Evolutionary conservation across 2,888 invertebrate species (phyloP).

Genomic region (Iselma pallidipennis): DNA sequence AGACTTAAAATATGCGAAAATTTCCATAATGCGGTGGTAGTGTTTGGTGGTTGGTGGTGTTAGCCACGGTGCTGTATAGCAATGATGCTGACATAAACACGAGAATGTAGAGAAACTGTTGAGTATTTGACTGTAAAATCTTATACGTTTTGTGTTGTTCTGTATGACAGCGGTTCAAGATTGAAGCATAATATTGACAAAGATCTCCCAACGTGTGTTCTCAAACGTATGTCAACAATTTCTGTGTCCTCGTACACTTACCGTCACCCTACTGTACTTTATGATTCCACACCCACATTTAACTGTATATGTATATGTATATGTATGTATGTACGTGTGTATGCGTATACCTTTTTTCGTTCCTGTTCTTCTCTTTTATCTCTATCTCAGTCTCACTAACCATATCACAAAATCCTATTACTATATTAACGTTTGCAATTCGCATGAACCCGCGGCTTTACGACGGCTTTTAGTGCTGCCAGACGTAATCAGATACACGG

Average conservation of each 20-base stretch:
- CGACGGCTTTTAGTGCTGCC: background rate
- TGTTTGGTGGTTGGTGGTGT: slow-evolving; percentile 7
- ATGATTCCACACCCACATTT: slow-evolving; percentile 19
- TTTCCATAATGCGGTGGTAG: slow-evolving; percentile 23
- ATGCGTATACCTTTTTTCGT: slow-evolving; percentile 7
- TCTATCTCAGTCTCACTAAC: background rate
- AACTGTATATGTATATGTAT: too few relatives aligned
- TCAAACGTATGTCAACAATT: slow-evolving; percentile 43
- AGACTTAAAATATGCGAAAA: slow-evolving; percentile 26
- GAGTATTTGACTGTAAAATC: slow-evolving; percentile 38
- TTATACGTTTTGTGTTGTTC: slow-evolving; percentile 38
- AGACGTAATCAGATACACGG: slow-evolving; percentile 4
- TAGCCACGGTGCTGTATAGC: background rate
- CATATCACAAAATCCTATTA: slow-evolving; percentile 21
- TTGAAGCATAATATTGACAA: slow-evolving; percentile 50
- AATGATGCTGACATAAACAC: slow-evolving; percentile 35
- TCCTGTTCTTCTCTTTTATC: background rate
- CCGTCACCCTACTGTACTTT: slow-evolving; percentile 20
- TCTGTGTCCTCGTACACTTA: slow-evolving; percentile 23
- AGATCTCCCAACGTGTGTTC: slow-evolving; percentile 43
- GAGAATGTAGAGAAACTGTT: slow-evolving; percentile 20
- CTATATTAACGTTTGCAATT: slow-evolving; percentile 18
- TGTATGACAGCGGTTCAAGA: slow-evolving; percentile 39
- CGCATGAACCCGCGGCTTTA: slow-evolving; percentile 7
- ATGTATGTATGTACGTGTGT: background rate